A percentile compares a stretch with the other conserved stretches of the same genome.
phyloP scores from a whole-genome alignment of 2,797 vertebrate species.

The Mormyrops attenuatus region DNA sequence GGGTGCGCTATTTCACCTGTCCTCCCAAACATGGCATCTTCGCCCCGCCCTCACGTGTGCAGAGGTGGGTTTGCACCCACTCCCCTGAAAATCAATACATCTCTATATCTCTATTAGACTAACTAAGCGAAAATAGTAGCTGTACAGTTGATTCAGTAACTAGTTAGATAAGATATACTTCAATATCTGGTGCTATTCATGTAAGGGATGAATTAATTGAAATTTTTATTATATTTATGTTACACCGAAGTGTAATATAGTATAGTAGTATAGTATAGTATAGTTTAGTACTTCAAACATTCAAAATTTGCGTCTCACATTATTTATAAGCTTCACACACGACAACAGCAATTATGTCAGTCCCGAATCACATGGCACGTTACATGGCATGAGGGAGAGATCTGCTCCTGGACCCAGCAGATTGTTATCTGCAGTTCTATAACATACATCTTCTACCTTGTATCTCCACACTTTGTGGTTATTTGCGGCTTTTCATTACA shows the following conservation, averaged over 20 bases:
- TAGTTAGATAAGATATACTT: not conserved
- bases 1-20: conserved; percentile 87
- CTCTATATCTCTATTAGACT: not conserved
- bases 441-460: not conserved
- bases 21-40: conserved; percentile 86
- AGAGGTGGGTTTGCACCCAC: conserved; percentile 66
- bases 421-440: not conserved
- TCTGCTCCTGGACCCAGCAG: not conserved
- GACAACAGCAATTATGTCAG: not conserved
- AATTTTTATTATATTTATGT: not conserved
- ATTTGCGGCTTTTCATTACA: not conserved
- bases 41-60: conserved; percentile 86
- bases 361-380: not conserved
- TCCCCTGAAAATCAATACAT: not conserved
- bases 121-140: not conserved
- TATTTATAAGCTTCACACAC: not conserved
- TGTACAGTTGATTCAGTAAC: not conserved
- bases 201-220: not conserved
- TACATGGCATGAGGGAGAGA: not conserved
- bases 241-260: not conserved
- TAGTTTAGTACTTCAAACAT: not conserved
- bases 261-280: no score
- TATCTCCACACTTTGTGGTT: not conserved
- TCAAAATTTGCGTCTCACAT: not conserved
- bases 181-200: not conserved